Evolutionary conservation across 2,113 vertebrate species (phyloP), one percentile per base, ranked within the genome.

Genomic region (Alectura lathami): DNA sequence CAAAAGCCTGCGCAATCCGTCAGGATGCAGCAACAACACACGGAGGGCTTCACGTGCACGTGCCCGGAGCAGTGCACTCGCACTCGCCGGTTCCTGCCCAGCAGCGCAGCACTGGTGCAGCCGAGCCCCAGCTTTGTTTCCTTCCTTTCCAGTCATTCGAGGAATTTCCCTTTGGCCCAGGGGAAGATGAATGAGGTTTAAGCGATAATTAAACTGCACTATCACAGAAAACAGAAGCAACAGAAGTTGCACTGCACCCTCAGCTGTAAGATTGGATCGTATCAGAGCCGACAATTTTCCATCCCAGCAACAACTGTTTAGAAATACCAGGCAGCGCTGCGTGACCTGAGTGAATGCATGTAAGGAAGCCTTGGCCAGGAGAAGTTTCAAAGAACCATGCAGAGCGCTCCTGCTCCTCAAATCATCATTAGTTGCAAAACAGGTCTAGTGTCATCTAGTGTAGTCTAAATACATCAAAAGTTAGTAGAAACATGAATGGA

Each of bases 401-500:
- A 48, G 73, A 84, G 48, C 51, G 6, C 47, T 66, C 57, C 66
- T 2, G 0, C 66, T 47, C 48, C 45, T n/a, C 45, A 75, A 22
- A 51, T 60, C 53, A 79, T 69, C 34, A 27, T 29, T 29, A 42
- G 29, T 36, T 40, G 43, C 30, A 84, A 83, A 91, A 51, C 36
- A 76, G 29, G 85, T 66, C 53, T 34, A 29, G 13, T 73, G 60
- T 73, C 36, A 87, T 64, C 43, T 63, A 40, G 18, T 1, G 3
- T 32, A 38, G 11, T 45, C 69, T 69, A 68, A 88, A 72, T n/a
- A 62, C 34, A 72, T 75, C 20, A 76, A 72, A 88, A 36, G 17
- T 59, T 56, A 92, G 48, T 16, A 82, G 53, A 95, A 93, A 84
- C 10, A 76, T 75, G 68, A 95, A 94, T 88, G 36, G 84, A 91